These are phyloP conservation scores for Rotaria macrura DNA, from an alignment of 2,888 invertebrate species.

Conservation along the genomic window DNA sequence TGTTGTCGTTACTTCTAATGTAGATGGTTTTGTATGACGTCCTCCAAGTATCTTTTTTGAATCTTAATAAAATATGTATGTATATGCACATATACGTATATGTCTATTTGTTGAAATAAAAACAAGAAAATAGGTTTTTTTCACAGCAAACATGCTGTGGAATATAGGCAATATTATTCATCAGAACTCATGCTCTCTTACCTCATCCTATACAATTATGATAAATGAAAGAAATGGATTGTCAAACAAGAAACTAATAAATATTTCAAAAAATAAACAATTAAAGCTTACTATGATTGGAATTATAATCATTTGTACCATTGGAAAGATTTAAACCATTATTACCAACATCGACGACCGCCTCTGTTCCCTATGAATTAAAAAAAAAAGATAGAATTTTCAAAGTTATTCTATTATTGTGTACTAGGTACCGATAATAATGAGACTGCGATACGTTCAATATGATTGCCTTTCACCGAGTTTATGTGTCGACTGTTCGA, in stretches of 20 bases:
- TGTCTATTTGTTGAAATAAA: background rate
- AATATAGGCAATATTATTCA: background rate
- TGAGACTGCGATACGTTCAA: background rate
- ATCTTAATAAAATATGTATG: background rate
- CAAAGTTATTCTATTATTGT: too few species aligned
- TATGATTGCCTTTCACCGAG: constrained; percentile 22
- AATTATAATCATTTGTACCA: background rate
- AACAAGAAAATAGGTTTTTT: background rate
- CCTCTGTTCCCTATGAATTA: background rate
- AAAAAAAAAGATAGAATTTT: background rate
- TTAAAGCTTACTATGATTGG: background rate
- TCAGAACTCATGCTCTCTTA: background rate
- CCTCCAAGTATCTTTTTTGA: background rate
- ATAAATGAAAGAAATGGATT: too few species aligned
- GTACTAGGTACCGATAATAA: background rate
- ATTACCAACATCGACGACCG: background rate
- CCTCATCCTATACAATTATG: background rate
- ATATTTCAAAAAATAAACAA: too few species aligned
- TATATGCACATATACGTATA: too few species aligned
- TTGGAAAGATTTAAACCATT: background rate
- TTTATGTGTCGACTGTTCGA: background rate
- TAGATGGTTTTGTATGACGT: background rate
- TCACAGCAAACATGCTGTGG: background rate
- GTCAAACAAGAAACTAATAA: too few species aligned
- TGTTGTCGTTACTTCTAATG: background rate